Evolutionary conservation across 2,797 vertebrate species (phyloP).

Genomic region (Xenentodon cancila): DNA sequence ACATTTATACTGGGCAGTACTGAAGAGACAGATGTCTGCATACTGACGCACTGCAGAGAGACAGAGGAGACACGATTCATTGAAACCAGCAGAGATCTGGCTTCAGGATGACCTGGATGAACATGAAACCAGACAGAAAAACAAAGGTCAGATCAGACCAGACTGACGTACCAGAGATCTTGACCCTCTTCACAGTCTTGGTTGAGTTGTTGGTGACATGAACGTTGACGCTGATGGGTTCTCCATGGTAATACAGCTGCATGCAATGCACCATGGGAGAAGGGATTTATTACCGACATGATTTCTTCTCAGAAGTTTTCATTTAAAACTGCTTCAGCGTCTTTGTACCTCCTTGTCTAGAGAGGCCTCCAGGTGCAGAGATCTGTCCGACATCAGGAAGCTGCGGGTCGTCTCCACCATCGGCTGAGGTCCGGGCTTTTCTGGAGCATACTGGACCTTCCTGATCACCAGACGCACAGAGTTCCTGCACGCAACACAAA

Average conservation of each 20-base stretch:
- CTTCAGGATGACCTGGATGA: no score
- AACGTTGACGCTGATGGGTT: constrained; percentile 96
- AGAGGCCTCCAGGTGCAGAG: constrained; percentile 93
- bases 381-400: constrained; percentile 98
- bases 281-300: background rate
- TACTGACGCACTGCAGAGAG: constrained; percentile 90
- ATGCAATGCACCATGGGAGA: constrained; percentile 40
- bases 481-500: constrained; percentile 80
- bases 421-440: constrained; percentile 93
- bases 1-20: constrained; percentile 97
- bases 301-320: background rate
- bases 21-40: constrained; percentile 97
- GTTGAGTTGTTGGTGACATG: constrained; percentile 99
- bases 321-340: background rate
- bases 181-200: constrained; percentile 97
- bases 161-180: constrained; percentile 89
- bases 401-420: constrained; percentile 96
- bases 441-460: constrained; percentile 96
- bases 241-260: constrained; percentile 96
- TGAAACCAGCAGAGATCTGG: no score
- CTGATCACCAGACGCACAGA: constrained; percentile 95
- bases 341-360: constrained; percentile 93
- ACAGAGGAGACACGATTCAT: background rate
- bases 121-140: background rate
- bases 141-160: background rate